A percentile compares a stretch with the other conserved stretches of the same genome.
Conservation (phyloP, 2,113 vertebrate genomes). For the Dromas ardeola region DNA sequence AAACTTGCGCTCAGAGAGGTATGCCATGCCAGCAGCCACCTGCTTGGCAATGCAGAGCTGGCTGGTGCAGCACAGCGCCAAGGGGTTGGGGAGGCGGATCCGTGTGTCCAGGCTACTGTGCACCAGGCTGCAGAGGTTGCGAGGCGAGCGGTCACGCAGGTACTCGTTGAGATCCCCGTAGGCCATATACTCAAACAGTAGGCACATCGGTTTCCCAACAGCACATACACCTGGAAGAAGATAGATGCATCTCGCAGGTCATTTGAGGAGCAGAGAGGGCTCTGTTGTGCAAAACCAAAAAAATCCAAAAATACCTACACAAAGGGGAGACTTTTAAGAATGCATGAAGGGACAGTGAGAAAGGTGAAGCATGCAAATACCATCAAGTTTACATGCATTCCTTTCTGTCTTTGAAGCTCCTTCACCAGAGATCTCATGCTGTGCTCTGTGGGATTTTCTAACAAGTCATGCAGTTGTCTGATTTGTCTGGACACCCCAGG, state of each 20-base stretch:
- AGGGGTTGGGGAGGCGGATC: conserved; percentile 69
- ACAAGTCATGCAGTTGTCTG: neutral
- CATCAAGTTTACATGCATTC: neutral
- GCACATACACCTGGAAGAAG: conserved; percentile 89
- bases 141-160: conserved; percentile 84
- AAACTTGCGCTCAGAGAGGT: conserved; percentile 96
- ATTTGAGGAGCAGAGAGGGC: neutral
- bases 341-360: neutral
- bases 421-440: neutral
- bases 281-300: neutral
- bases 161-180: conserved; percentile 95
- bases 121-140: conserved; percentile 78
- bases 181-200: conserved; percentile 98
- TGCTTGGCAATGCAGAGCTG: conserved; percentile 92
- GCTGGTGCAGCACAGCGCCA: conserved; percentile 80
- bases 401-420: neutral
- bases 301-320: neutral
- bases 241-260: neutral
- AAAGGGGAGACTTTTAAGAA: neutral
- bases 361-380: neutral
- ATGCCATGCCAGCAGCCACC: conserved; percentile 94
- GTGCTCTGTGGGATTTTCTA: neutral
- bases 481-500: neutral
- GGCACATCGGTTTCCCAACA: conserved; percentile 95
- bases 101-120: conserved; percentile 68